Base-by-base conservation (phyloP, 2,888 invertebrate genomes). In the Cheilosia scutellata region DNA sequence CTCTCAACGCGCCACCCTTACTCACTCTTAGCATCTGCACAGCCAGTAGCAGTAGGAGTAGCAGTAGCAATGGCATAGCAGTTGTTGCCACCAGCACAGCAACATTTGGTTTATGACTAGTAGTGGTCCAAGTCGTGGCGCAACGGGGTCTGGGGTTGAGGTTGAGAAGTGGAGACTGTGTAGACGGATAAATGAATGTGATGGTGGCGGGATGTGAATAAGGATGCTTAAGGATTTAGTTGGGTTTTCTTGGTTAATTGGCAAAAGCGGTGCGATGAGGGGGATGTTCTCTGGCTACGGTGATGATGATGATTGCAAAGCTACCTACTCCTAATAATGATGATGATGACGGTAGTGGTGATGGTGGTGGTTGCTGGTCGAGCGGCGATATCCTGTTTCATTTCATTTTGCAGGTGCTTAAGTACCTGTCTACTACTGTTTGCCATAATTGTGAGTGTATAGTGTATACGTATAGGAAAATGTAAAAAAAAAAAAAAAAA, bases 201-300 rank as follows among this genome's bases (percentile, higher is more conserved):
- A 79, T 66, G 86, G 80, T 86, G 80, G 80, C 86, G 86, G 86
- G 86, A 86, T 86, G 86, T 86, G 86, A 86, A 86, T 86, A 86
- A 86, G 86, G 86, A 86, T 86, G 80, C 86, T 86, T 86, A 86
- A 86, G 86, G 86, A 86, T 86, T 86, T 80, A 80, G 86, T 80
- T 86, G 86, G 86, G 86, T 86, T 86, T 86, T 86, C 86, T 86
- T 86, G 80, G 86, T 86, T 86, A 86, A 86, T 86, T 86, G 86
- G 86, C 86, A 86, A 86, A 86, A 80, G 86, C 86, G 80, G 76
- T 71, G 58, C 70, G 70, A 84, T 58, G 75, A 76, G 70, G 65
- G 70, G 71, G 55, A 53, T 71, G 16, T 27, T 53, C 20, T 51
- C 49, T 65, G 63, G 63, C 68, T 65, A 70, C 47, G 47, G 55